Base-by-base conservation (phyloP, 2,113 vertebrate species). In the Dipodomys ordii region DNA sequence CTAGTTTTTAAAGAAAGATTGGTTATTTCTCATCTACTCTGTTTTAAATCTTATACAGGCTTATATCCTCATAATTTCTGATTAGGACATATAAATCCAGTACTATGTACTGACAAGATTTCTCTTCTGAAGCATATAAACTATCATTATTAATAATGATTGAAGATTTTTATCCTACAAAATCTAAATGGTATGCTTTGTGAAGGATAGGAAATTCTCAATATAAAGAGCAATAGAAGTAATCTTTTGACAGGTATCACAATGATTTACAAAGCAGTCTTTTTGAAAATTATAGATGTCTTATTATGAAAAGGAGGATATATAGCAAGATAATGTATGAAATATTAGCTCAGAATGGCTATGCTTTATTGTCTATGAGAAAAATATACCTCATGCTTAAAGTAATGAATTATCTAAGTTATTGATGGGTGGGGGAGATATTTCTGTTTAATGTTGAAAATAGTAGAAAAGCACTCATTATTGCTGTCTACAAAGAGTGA, bases 41-140 rank as follows among this genome's bases (percentile, higher is more conserved):
- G 71, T 90, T 88, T 68, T 69, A 95, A 90, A 71, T 90, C 22
- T 90, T 95, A 35, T 62, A 91, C 2, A 4, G 0, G 2, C 1
- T 62, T 84, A 85, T 93, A 74, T 78, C 16, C 23, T 46, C 2
- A 85, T 23, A 78, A 74, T 85, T 67, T 93, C 60, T 88, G 28
- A 90, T 67, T 90, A 79, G 1, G 18, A 16, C 44, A 0, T 64
- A 87, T 57, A 88, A 79, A 71, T 79, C 25, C 84, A 83, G 83
- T 82, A 93, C 4, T 68, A 92, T 20, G 72, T 73, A 73, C 13
- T 65, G 30, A 69, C n/a, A 92, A 74, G 22, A 76, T 84, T 88
- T 91, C 46, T 77, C 49, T 73, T 93, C 57, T 82, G 28, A 87
- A 94, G 18, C 13, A 53, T 44, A 62, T 64, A 20, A 71, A 72